phyloP scores from a whole-genome alignment of 2,113 vertebrate species.

The Pelobates fuscus region DNA sequence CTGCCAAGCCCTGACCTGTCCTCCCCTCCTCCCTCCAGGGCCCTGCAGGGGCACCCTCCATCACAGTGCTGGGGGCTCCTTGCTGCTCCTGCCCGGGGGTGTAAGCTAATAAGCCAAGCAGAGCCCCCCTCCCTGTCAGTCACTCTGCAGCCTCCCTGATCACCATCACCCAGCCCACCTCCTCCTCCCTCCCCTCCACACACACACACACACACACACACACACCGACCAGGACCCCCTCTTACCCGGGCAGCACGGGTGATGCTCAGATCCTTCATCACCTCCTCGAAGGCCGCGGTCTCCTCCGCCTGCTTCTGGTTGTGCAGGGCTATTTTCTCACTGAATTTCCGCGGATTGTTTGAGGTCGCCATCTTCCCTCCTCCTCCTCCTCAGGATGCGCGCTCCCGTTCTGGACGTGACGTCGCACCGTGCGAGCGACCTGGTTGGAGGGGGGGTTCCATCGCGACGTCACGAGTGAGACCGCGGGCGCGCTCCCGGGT shows the following conservation, averaged over 20 bases:
- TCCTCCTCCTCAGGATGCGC: slow-evolving; percentile 53
- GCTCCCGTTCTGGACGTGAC: slow-evolving; percentile 34
- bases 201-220: too few relatives aligned
- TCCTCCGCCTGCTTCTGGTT: slow-evolving; percentile 95
- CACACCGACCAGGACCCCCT: not conserved
- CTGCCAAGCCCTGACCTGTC: not conserved
- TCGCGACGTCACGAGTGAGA: not conserved
- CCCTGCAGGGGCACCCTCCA: slow-evolving; percentile 2
- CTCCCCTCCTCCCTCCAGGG: not conserved
- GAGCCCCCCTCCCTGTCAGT: not conserved
- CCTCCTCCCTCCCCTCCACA: slow-evolving; percentile 71
- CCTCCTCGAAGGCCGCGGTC: slow-evolving; percentile 92
- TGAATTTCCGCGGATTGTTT: slow-evolving; percentile 98
- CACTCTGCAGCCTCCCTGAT: not conserved
- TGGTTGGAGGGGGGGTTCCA: not conserved
- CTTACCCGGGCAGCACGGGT: slow-evolving; percentile 92
- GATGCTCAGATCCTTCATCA: slow-evolving; percentile 94
- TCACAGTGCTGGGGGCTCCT: slow-evolving; percentile 7
- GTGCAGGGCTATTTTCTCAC: slow-evolving; percentile 95
- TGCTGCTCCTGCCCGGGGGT: slow-evolving; percentile 10
- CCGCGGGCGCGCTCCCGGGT: slow-evolving; percentile 26
- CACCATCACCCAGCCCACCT: not conserved
- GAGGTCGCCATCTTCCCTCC: slow-evolving; percentile 95
- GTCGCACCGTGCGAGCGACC: not conserved
- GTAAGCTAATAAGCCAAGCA: slow-evolving; percentile 14